phyloP scores from a whole-genome alignment of 2,888 invertebrate species.

The Arrhopalites spinosus region DNA sequence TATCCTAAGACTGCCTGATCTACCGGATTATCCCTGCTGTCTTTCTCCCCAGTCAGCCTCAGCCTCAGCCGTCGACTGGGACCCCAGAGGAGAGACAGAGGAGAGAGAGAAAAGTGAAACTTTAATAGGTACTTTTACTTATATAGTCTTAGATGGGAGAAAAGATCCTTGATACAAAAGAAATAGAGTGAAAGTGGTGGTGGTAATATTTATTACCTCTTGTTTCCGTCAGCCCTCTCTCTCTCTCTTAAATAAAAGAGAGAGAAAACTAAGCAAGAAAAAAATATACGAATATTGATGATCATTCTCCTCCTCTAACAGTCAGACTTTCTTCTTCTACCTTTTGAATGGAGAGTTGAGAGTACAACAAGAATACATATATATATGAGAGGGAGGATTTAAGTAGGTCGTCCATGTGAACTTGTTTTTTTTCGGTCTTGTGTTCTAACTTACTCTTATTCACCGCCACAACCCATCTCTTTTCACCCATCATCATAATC shows the following conservation, averaged over 20 bases:
- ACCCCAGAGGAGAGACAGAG: not conserved
- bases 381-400: too few relatives aligned
- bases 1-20: too few relatives aligned
- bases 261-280: not conserved
- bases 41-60: too few relatives aligned
- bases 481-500: too few relatives aligned
- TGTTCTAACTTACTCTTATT: too few relatives aligned
- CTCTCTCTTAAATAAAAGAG: not conserved
- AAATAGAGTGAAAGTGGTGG: not conserved
- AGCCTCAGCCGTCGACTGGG: too few relatives aligned
- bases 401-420: too few relatives aligned
- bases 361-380: too few relatives aligned
- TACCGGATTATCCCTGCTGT: too few relatives aligned
- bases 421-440: too few relatives aligned
- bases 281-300: conserved; percentile 15
- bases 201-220: not conserved
- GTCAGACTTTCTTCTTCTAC: not conserved
- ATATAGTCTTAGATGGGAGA: not conserved
- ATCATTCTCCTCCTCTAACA: not conserved
- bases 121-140: not conserved
- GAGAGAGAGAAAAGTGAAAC: not conserved
- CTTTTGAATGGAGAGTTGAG: not conserved
- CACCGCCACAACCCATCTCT: too few relatives aligned
- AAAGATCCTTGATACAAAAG: not conserved
- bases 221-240: not conserved